phyloP scores from a whole-genome alignment of 2,113 vertebrate genomes.

The Ceratotherium simum region DNA sequence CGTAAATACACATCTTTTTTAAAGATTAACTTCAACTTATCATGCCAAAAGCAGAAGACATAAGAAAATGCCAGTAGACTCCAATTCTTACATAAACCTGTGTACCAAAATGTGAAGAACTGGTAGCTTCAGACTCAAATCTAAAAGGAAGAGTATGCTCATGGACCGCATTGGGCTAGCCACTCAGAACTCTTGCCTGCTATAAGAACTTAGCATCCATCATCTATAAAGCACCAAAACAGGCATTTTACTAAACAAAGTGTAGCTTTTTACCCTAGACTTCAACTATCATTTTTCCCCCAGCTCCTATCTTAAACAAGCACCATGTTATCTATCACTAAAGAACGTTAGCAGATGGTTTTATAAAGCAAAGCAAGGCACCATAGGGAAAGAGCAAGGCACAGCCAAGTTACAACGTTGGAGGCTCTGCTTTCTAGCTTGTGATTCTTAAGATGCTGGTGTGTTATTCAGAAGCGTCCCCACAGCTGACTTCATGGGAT shows the following conservation, averaged over 20 bases:
- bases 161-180: not conserved
- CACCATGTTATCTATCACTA: not conserved
- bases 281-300: not conserved
- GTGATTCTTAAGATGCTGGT: not conserved
- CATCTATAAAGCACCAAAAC: not conserved
- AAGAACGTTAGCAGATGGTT: not conserved
- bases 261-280: not conserved
- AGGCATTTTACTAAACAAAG: conserved; percentile 36
- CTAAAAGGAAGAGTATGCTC: not conserved
- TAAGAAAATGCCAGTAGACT: conserved; percentile 35
- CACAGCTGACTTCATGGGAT: not conserved
- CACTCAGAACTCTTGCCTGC: not conserved
- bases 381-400: not conserved
- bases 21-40: conserved; percentile 35
- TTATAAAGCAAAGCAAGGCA: not conserved
- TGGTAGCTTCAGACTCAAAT: not conserved
- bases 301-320: not conserved
- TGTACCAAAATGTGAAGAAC: conserved; percentile 5
- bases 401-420: not conserved
- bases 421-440: not conserved
- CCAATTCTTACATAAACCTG: not conserved
- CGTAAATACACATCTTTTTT: not conserved
- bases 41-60: not conserved
- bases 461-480: not conserved
- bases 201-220: not conserved